Evolutionary conservation across 2,888 invertebrate genomes (phyloP), one percentile per base, ranked within the genome.

Genomic region (Didymodactylos carnosus): DNA sequence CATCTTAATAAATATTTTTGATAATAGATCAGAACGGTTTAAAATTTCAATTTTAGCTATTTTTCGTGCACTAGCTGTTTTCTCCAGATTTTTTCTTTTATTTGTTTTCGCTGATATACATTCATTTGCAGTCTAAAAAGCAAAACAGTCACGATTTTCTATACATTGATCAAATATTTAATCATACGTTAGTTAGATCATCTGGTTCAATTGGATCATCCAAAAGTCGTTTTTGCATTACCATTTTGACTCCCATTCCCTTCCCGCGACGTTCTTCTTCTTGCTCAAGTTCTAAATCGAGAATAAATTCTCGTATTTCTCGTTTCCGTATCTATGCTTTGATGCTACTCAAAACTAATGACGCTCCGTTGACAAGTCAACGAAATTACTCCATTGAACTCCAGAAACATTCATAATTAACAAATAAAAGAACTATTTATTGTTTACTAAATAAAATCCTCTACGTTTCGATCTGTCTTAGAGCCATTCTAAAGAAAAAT

Each of bases 201-300:
- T 51, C 51, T 6, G 49, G 49, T 39, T 71, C 71, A 16, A 46
- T 51, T 14, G 49, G 49, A 35, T 71, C 71, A 39, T 71, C 71
- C 14, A 71, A 46, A 43, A 35, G 41, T 2, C 39, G 41, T 43
- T 71, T 43, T 27, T 62, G 35, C n/a, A 84, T 85, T 10, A 80
- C 80, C 79, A 92, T 93, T 80, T 92, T 93, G 81, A 93, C 94
- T 62, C 92, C 93, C 78, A 92, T 93, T 82, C 92, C 93, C 8
- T 92, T 91, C 73, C 92, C 87, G 83, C 94, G 92, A 83, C 95
- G 94, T 81, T 94, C 94, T 81, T 97, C 95, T 83, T 97, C 95
- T 83, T 94, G 94, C 82, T 97, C 95, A 78, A 97, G 86, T 85
- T 98, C 76, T 70, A 51, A n/a, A n/a, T n/a, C n/a, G n/a, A n/a